Evolutionary conservation across 2,113 vertebrate genomes (phyloP), one percentile per base, ranked within the genome.

Genomic region (Procavia capensis): DNA sequence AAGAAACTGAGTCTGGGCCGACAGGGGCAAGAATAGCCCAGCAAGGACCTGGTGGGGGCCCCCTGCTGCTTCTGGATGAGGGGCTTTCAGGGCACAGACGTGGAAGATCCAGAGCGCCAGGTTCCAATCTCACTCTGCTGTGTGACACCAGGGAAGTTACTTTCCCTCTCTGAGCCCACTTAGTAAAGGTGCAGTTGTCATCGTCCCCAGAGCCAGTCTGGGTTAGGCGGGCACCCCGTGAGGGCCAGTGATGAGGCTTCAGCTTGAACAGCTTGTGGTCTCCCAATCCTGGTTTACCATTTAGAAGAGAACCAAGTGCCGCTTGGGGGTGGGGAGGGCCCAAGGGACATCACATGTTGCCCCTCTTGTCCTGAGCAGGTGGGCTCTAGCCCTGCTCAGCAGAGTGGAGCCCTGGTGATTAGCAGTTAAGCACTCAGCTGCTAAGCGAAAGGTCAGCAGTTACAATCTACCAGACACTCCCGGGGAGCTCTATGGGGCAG

Each of bases 21-120:
- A 50, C 2, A 10, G 29, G 29, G 3, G 8, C 27, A n/a, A 17
- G 80, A 25, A 19, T 16, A 16, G 63, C 6, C 1, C 14, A 9
- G 16, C 22, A 4, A 50, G 66, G 45, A 27, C 43, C 50, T 2
- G 0, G 5, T 25, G 27, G 2, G 25, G 84, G 43, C 81, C 76
- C 68, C 29, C 81, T 10, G 54, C 16, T 5, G 64, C 50, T n/a
- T n/a, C n/a, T n/a, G 17, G 41, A 39, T 31, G 6, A 78, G 82
- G 57, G 57, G 74, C 0, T 0, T 4, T 36, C 50, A 4, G 19
- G 25, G 13, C 29, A 3, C 0, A 0, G 22, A n/a, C 41, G 81
- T n/a, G 41, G 1, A 36, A 2, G n/a, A 2, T 14, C 29, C 17
- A 19, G 43, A 84, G 78, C 20, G 45, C 39, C 6, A 34, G 11